Percentiles rank a stretch among this genome's conserved stretches.
These are phyloP conservation scores for Hartigia nigra DNA, from an alignment of 2,888 invertebrate genomes.

Conservation along the genomic window DNA sequence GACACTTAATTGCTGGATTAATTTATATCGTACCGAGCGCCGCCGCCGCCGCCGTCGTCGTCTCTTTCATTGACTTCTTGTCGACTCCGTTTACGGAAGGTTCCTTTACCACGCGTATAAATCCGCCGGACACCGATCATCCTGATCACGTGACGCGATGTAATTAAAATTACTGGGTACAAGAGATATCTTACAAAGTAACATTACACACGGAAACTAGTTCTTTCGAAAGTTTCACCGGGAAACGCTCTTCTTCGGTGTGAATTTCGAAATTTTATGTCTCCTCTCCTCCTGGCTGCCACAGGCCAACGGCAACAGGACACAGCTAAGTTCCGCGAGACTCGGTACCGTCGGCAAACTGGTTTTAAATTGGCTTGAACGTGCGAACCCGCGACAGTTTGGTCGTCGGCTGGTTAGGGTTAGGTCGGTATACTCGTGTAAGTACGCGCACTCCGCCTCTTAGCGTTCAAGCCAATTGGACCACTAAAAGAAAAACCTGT, in stretches of 20 bases:
- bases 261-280: neutral
- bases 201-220: no score
- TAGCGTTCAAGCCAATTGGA: neutral
- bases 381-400: neutral
- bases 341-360: neutral
- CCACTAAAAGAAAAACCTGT: neutral
- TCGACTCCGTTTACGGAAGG: neutral
- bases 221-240: neutral
- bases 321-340: neutral
- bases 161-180: neutral
- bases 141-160: neutral
- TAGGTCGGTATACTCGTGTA: constrained; percentile 14
- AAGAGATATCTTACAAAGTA: neutral
- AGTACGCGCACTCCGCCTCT: constrained; percentile 14
- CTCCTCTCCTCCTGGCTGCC: no score
- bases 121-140: no score
- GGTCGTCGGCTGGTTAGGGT: constrained; percentile 17
- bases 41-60: neutral
- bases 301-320: neutral
- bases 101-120: neutral
- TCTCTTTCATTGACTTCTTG: constrained; percentile 16
- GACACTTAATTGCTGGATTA: constrained; percentile 36
- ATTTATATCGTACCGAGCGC: constrained; percentile 32
- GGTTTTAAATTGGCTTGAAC: neutral
- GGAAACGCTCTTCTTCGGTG: neutral